Conservation (phyloP, 2,888 invertebrate species). For the Lithophane socia region DNA sequence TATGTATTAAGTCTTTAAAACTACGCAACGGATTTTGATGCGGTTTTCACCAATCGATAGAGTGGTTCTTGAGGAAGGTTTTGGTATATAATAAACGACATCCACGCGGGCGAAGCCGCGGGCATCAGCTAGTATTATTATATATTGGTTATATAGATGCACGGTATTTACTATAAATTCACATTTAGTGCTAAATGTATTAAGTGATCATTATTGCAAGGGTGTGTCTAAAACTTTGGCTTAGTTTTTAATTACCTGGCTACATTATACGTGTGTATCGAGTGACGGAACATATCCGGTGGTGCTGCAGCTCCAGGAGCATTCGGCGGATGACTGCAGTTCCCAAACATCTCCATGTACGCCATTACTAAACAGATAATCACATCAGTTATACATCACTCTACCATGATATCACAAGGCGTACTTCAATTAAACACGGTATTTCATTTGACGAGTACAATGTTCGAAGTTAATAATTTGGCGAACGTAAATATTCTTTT, state of each 20-base stretch:
- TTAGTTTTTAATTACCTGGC: slow-evolving; percentile 77
- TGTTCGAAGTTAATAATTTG: neutral
- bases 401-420: slow-evolving; percentile 25
- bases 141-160: no score
- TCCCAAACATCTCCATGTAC: slow-evolving; percentile 98
- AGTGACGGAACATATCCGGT: slow-evolving; percentile 95
- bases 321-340: slow-evolving; percentile 94
- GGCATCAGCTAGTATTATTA: no score
- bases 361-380: slow-evolving; percentile 94
- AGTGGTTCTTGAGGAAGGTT: no score
- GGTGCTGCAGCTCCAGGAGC: slow-evolving; percentile 88
- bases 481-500: slow-evolving; percentile 9
- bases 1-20: no score
- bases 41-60: no score
- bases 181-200: neutral
- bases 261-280: slow-evolving; percentile 95
- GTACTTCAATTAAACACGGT: slow-evolving; percentile 58
- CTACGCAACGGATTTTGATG: no score
- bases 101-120: no score
- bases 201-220: neutral
- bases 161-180: neutral
- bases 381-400: slow-evolving; percentile 10
- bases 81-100: no score
- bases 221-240: neutral
- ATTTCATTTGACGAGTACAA: slow-evolving; percentile 10